These are phyloP conservation scores for Tapirus terrestris DNA, from an alignment of 2,113 vertebrate genomes.

Conservation along the genomic window DNA sequence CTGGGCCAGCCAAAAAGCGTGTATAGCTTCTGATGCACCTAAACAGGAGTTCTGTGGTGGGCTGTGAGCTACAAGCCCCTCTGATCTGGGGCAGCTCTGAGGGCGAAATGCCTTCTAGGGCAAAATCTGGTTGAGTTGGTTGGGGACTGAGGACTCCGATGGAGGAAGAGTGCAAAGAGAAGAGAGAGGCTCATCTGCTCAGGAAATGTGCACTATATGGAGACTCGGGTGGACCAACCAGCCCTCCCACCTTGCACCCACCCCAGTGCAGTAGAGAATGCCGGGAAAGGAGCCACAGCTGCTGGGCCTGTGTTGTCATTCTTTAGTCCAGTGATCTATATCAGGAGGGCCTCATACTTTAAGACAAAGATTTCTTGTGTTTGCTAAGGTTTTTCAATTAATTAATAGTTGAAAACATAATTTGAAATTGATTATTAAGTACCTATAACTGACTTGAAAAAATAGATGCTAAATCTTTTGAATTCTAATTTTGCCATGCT, in stretches of 20 bases:
- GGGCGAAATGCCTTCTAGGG: background rate
- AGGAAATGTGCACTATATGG: background rate
- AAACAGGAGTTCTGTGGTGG: background rate
- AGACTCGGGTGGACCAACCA: background rate
- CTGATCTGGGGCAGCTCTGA: background rate
- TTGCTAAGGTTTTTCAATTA: conserved; percentile 28
- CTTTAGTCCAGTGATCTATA: background rate
- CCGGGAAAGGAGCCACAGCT: background rate
- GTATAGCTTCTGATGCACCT: too few relatives aligned
- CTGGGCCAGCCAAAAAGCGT: background rate
- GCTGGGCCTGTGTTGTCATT: background rate
- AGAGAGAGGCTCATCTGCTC: background rate
- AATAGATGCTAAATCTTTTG: background rate
- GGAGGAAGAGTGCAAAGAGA: background rate
- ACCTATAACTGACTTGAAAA: background rate
- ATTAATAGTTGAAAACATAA: conserved; percentile 14
- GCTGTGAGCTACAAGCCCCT: background rate
- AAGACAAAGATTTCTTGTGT: background rate
- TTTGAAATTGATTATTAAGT: background rate
- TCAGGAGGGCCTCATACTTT: background rate
- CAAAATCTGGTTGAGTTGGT: background rate
- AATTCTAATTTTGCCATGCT: conserved; percentile 18
- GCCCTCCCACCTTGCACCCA: fast-evolving
- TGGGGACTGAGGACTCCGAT: background rate
- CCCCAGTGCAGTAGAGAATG: background rate